Evolutionary conservation across 2,797 vertebrate genomes (phyloP), one percentile per base, ranked within the genome.

Genomic region (Hoplostethus mediterraneus): DNA sequence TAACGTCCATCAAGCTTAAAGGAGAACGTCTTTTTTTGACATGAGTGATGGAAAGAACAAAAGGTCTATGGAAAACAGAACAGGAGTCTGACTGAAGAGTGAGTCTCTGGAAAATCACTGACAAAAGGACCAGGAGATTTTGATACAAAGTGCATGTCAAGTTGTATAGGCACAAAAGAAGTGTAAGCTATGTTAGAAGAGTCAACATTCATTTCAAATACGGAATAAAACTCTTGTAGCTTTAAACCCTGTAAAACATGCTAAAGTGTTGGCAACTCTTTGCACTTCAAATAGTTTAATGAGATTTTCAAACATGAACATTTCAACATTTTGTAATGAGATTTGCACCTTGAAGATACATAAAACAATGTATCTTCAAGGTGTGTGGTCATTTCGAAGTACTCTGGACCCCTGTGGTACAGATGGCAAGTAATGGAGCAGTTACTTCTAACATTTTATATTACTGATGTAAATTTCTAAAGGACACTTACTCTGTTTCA

Each of bases 1-100:
- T 16, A 16, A 47, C 48, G 54, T 63, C 70, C 36, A 57, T 72
- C 67, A 77, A 45, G 53, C 45, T 79, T 73, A 68, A 30, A 69
- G 12, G 13, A 56, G 56, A 44, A 44, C 13, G 13, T 47, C 45
- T 47, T 16, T 3, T 54, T 56, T 51, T 52, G 63, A 72, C 2
- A 30, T 28, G 38, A 68, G 2, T 42, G 31, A 75, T 10, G 25
- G 49, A 42, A 17, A 14, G 54, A 67, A 77, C 33, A 70, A 68
- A 65, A 42, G 49, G 21, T 54, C 3, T 16, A n/a, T n/a, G 12
- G 58, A 4, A 66, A 49, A 47, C 6, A 52, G 14, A 54, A 44
- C 30, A 28, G 17, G 42, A 58, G 49, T 60, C 6, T 13, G 60
- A 33, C 0, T 47, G 21, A 64, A 9, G 12, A 54, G 36, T 21